These are phyloP conservation scores for Meandrusa payeni DNA, from an alignment of 2,888 invertebrate species.

Conservation along the genomic window DNA sequence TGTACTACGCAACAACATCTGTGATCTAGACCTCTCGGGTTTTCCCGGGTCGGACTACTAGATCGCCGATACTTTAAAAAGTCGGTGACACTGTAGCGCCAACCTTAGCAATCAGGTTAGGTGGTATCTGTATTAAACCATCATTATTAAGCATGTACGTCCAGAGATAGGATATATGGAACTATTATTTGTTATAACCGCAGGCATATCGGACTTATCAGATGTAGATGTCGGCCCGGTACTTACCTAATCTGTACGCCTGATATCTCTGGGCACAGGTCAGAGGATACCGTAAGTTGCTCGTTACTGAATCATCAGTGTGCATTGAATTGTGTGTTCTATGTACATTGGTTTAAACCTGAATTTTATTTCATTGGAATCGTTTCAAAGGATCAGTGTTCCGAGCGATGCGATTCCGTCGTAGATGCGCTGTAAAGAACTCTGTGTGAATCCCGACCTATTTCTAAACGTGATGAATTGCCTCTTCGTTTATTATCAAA, in stretches of 20 bases:
- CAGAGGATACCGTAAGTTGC: conserved; percentile 61
- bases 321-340: conserved; percentile 33
- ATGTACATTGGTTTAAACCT: conserved; percentile 39
- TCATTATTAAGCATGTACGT: background rate
- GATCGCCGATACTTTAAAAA: too few relatives aligned
- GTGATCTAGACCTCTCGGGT: too few relatives aligned
- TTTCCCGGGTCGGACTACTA: too few relatives aligned
- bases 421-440: conserved; percentile 43
- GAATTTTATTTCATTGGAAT: conserved; percentile 39
- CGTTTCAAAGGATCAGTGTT: conserved; percentile 27
- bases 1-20: too few relatives aligned
- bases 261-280: conserved; percentile 66
- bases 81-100: too few relatives aligned
- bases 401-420: conserved; percentile 44
- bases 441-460: conserved; percentile 51
- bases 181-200: conserved; percentile 45
- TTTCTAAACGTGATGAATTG: conserved; percentile 57
- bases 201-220: conserved; percentile 53
- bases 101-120: too few relatives aligned
- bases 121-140: too few relatives aligned
- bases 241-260: conserved; percentile 58
- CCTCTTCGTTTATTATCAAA: conserved; percentile 43
- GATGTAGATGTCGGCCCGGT: conserved; percentile 44
- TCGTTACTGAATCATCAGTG: conserved; percentile 30
- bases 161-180: conserved; percentile 41